These are phyloP conservation scores for Echinops telfairi DNA, from an alignment of 2,113 vertebrate genomes.

Conservation along the genomic window DNA sequence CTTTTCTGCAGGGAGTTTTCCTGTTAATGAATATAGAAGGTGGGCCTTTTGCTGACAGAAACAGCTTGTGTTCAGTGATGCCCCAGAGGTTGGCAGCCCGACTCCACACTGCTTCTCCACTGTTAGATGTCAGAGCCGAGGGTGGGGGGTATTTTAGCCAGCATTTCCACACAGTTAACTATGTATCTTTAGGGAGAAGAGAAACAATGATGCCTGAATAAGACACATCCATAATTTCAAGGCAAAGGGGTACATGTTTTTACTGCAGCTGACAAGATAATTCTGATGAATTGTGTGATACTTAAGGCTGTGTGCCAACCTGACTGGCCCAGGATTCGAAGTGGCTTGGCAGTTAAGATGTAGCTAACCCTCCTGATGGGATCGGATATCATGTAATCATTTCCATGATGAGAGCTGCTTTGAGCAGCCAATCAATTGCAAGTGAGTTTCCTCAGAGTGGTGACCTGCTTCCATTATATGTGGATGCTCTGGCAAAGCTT, in stretches of 20 bases:
- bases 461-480: too few relatives aligned
- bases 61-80: neutral
- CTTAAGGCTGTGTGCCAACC: too few relatives aligned
- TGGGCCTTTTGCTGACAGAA: neutral
- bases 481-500: too few relatives aligned
- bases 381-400: too few relatives aligned
- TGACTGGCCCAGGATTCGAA: too few relatives aligned
- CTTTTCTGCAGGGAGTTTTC: conserved; percentile 4
- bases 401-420: too few relatives aligned
- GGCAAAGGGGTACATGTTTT: neutral
- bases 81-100: neutral
- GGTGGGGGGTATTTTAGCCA: neutral
- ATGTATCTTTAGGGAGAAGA: conserved; percentile 26
- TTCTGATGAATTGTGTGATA: neutral
- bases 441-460: too few relatives aligned
- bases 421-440: too few relatives aligned
- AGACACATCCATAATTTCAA: neutral
- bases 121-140: neutral
- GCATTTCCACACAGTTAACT: neutral
- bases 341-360: too few relatives aligned
- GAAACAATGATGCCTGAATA: neutral
- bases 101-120: neutral
- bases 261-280: conserved; percentile 3
- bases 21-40: neutral
- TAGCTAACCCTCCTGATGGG: too few relatives aligned